Evolutionary conservation across 2,888 invertebrate genomes (phyloP).

Genomic region (Rotaria magnacalcarata): DNA sequence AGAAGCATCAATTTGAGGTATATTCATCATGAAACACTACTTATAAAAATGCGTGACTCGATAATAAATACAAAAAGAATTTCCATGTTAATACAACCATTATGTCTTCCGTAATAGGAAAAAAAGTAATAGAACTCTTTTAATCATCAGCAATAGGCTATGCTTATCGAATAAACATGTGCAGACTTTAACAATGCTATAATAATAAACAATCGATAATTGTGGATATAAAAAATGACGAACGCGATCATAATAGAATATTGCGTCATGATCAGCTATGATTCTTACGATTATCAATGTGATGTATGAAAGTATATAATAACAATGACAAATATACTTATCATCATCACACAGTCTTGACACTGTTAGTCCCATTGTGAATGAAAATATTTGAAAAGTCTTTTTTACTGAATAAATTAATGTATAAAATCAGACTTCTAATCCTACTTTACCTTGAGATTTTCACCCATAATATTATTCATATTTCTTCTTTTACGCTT

Average conservation of each 20-base stretch:
- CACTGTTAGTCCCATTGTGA: background rate
- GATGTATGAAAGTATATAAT: background rate
- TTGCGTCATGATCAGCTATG: background rate
- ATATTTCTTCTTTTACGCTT: background rate
- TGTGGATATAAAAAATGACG: background rate
- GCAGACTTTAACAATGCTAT: background rate
- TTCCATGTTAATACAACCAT: background rate
- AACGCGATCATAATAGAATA: background rate
- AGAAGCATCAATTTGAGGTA: background rate
- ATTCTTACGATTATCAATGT: background rate
- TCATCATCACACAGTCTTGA: background rate
- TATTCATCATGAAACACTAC: background rate
- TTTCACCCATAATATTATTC: too few relatives aligned
- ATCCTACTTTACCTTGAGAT: background rate
- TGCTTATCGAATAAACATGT: background rate
- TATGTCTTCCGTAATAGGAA: background rate
- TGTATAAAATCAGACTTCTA: background rate
- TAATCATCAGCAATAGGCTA: background rate
- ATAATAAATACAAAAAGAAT: background rate
- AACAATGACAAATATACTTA: background rate
- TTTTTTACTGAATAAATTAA: background rate
- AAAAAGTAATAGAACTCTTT: background rate
- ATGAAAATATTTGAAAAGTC: background rate
- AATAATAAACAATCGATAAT: background rate
- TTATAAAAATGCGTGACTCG: background rate